Conservation (phyloP, 1,140 invertebrate genomes). For the Coptotermes formosanus region DNA sequence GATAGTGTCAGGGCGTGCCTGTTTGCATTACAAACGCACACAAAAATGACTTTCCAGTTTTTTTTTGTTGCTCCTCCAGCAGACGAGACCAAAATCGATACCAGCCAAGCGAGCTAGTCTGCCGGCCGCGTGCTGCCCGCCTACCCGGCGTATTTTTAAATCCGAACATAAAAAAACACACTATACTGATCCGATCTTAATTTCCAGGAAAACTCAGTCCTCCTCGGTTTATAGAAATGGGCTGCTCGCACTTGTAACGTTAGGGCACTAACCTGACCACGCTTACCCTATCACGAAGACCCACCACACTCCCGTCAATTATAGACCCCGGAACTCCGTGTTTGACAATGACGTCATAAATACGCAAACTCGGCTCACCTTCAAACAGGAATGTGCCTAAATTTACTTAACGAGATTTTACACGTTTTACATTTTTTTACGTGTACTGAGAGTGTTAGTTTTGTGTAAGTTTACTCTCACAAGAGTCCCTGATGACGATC, state of each 20-base stretch:
- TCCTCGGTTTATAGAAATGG: neutral
- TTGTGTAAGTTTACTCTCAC: too few relatives aligned
- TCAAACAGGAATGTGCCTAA: too few relatives aligned
- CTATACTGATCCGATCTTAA: conserved; percentile 18
- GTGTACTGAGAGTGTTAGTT: too few relatives aligned
- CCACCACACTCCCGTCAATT: neutral
- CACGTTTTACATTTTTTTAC: too few relatives aligned
- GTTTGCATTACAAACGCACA: neutral
- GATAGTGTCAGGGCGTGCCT: conserved; percentile 1
- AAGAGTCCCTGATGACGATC: too few relatives aligned
- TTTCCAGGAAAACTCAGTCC: neutral
- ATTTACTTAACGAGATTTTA: too few relatives aligned
- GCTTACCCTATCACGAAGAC: neutral
- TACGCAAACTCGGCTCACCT: too few relatives aligned
- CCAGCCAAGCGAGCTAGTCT: neutral
- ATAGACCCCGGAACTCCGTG: neutral
- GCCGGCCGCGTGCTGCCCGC: neutral
- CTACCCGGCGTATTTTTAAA: conserved; percentile 9
- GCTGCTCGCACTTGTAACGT: neutral
- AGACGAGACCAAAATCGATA: conserved; percentile 18
- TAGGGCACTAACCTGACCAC: neutral
- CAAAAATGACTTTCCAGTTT: neutral
- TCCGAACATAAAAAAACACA: neutral
- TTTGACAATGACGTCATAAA: neutral
- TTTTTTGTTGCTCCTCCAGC: conserved; percentile 2